Base-by-base conservation (phyloP, 2,888 invertebrate genomes). In the Oscheius sp. region DNA sequence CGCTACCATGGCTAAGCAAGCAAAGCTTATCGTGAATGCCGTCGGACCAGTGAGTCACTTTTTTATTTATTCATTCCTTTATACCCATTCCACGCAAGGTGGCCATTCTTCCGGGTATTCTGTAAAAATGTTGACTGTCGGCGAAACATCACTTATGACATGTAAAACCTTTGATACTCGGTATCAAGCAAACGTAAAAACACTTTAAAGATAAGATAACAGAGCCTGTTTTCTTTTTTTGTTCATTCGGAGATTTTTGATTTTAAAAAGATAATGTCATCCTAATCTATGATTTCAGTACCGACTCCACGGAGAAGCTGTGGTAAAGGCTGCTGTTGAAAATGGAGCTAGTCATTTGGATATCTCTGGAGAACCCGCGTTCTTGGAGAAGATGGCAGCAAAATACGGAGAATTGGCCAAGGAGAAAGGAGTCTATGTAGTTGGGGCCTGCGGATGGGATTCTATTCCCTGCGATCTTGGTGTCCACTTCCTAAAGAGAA, bases 321-420 rank as follows among this genome's bases (percentile, higher is more conserved):
- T 97, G 6, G 93, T 98, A 0, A 92, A 93, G 83, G 95, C 96
- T 0, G 96, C 95, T 80, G 91, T 95, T 25, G 93, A 93, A 72
- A 92, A 92, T 59, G 92, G 92, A 72, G 92, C 96, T 0, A 93
- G 94, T 90, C 94, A 96, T 87, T 92, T 99, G 9, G 98, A 98
- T 89, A 93, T 98, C 46, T 94, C 93, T 86, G 97, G 96, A 6
- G 97, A 98, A 89, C 94, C 96, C 0, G 92, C 93, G 93, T 95
- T 92, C 88, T 92, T 96, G 89, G 95, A 96, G 89, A 90, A 89
- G 41, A 94, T 95, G 92, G 94, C 95, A 88, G 89, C 95, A 72
- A 91, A 93, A 82, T 95, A 96, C 89, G 91, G 93, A 82, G 91
- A 92, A 41, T 84, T 88, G 69, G 91, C 91, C 3, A 77, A 78